Base-by-base conservation (phyloP, 2,113 vertebrate species). In the Phycodurus eques region DNA sequence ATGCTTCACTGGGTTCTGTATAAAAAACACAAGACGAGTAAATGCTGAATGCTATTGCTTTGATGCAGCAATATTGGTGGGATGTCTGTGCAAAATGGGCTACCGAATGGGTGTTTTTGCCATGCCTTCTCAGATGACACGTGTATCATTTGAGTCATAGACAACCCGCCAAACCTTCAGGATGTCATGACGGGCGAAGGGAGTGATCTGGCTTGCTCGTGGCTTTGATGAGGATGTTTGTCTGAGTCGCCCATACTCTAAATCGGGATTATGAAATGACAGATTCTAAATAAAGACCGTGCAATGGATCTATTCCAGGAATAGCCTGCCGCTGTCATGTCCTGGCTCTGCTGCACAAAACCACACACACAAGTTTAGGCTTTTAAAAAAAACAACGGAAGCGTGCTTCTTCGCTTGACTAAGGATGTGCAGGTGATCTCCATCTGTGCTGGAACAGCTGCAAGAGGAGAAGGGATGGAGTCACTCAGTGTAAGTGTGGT, bases 271-370 rank as follows among this genome's bases (percentile, higher is more conserved):
- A 71, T 12, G 44, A 82, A 77, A 70, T 14, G 73, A 73, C 75
- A 77, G 75, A 53, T 76, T 83, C 76, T 84, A 83, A 80, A 85
- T 77, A 80, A 76, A 82, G 81, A 68, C 68, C 69, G 19, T 7
- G 35, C 63, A 72, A 73, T 27, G 57, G 78, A 84, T 74, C 70
- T 57, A 68, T 77, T 73, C 31, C 78, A 9, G 20, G 60, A 72
- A 67, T 51, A 13, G 27, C 35, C 19, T 53, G 62, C 68, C 46
- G 61, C 53, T 56, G 72, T 81, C 70, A 46, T 61, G 54, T 46
- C 42, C 13, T 20, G 42, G 10, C 31, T 19, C 67, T 59, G 9
- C n/a, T 14, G 13, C 53, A 72, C 67, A 14, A 73, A 79, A 72
- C 35, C 33, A 42, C 44, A 71, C 19, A 11, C 27, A 43, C 51